Evolutionary conservation across 1,140 invertebrate species (phyloP), one percentile per base, ranked within the genome.

Genomic region (Drosophila burlai): DNA sequence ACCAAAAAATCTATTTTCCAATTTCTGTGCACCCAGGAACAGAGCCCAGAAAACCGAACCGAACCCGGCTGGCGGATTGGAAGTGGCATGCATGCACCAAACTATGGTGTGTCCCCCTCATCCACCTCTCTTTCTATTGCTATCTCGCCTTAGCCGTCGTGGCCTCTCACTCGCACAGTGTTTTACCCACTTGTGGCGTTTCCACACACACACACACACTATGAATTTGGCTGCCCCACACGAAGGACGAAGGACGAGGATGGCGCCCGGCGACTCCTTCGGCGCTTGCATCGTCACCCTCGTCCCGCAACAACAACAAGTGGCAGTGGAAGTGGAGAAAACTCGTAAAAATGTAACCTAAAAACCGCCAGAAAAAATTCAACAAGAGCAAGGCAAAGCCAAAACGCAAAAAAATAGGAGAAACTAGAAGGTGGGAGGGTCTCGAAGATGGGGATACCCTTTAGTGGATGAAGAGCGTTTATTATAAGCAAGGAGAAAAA

Each of bases 331-430:
- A 84, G 84, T 76, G 80, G 75, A 80, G 73, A 77, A 77, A 77
- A 89, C 76, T 87, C 79, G 86, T 92, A 92, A 91, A 89, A 86
- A 91, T 92, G 82, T 92, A 92, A 92, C 91, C 91, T 92, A 92
- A 92, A 92, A 92, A 92, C 91, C 84, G 77, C 83, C 85, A 80
- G 90, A 92, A 92, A 92, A 92, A 92, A 92, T 91, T 77, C 80
- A 65, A 49, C 80, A 82, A 72, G 47, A 52, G 36, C 50, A 69
- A 81, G 38, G 59, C 40, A 83, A 77, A 84, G 61, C 66, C 77
- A 57, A 67, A 36, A 38, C 62, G 62, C 21, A 76, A 42, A 61
- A 67, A 54, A 58, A 47, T 61, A 62, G 11, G 40, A n/a, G 8
- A 16, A n/a, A 18, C 36, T 26, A n/a, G 15, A 10, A 40, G 21